Percentiles rank a stretch among this genome's conserved stretches.
Evolutionary conservation across 2,888 invertebrate genomes (phyloP).

Genomic region (Allolobophora icterica): DNA sequence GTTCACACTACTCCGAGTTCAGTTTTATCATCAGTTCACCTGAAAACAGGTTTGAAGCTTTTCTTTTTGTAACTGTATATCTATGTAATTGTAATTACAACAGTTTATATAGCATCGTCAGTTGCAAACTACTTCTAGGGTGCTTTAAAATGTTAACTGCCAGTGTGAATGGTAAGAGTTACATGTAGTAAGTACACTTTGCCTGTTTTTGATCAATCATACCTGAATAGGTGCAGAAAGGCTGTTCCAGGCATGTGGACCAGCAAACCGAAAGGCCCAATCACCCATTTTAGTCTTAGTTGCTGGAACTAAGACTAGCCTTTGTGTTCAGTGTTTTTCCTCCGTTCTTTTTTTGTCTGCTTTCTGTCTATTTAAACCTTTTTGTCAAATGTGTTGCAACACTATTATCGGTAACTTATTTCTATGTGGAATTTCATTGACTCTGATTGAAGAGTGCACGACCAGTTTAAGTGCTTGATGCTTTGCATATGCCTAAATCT

Average conservation of each 20-base stretch:
- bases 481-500: too few relatives aligned
- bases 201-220: too few relatives aligned
- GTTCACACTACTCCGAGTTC: background rate
- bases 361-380: background rate
- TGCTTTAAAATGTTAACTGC: too few relatives aligned
- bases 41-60: constrained; percentile 11
- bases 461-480: background rate
- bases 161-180: too few relatives aligned
- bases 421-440: background rate
- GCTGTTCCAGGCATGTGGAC: too few relatives aligned
- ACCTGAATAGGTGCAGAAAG: too few relatives aligned
- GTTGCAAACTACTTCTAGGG: too few relatives aligned
- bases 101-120: too few relatives aligned
- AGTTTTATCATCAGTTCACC: background rate
- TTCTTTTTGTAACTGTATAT: background rate
- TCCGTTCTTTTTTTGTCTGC: background rate
- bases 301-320: background rate
- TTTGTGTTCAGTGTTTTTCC: background rate
- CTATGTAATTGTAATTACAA: too few relatives aligned
- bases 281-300: too few relatives aligned
- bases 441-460: background rate
- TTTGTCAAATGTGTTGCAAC: background rate
- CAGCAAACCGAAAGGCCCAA: too few relatives aligned
- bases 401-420: background rate
- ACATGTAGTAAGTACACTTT: too few relatives aligned